phyloP scores from a whole-genome alignment of 2,888 invertebrate genomes.

The Volucella inflata region DNA sequence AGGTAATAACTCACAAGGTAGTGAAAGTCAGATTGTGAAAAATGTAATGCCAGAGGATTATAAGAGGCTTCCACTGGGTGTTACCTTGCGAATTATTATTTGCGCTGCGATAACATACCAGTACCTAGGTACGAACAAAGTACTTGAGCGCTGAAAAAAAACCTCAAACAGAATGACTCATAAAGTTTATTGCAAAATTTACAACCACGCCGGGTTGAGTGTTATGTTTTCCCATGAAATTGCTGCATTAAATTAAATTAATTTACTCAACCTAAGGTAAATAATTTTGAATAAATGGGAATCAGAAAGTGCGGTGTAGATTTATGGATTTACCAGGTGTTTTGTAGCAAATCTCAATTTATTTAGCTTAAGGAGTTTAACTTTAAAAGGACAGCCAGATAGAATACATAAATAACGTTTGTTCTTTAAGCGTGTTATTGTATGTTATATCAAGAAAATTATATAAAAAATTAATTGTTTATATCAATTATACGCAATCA shows the following conservation, averaged over 20 bases:
- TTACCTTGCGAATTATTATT: conserved; percentile 53
- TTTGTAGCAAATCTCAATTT: conserved; percentile 43
- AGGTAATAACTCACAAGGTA: conserved; percentile 40
- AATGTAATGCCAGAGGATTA: conserved; percentile 38
- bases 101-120: conserved; percentile 24
- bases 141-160: conserved; percentile 22
- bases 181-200: conserved; percentile 57
- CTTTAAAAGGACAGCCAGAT: not conserved
- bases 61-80: conserved; percentile 50
- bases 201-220: conserved; percentile 33
- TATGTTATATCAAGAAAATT: no score
- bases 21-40: conserved; percentile 54
- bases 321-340: conserved; percentile 62
- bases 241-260: conserved; percentile 62
- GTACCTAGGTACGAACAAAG: not conserved
- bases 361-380: conserved; percentile 22
- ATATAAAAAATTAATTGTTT: no score
- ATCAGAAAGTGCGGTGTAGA: conserved; percentile 49
- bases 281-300: conserved; percentile 54
- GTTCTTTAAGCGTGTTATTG: no score
- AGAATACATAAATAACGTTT: no score
- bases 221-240: conserved; percentile 50
- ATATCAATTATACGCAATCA: no score
- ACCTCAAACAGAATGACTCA: conserved; percentile 26
- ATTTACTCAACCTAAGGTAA: conserved; percentile 54